Evolutionary conservation across 1,140 invertebrate species (phyloP).

Genomic region (Pseudoatta argentina): DNA sequence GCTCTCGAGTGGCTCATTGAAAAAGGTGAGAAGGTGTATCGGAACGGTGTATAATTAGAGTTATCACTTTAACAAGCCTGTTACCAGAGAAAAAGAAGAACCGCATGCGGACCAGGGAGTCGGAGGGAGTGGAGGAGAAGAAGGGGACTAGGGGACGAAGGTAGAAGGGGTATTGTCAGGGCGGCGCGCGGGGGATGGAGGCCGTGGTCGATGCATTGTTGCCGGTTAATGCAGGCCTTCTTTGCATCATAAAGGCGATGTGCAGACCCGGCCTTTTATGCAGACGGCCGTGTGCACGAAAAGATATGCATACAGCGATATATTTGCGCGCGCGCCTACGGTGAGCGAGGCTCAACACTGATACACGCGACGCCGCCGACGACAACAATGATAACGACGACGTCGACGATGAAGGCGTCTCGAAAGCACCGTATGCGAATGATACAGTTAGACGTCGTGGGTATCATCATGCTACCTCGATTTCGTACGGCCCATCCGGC

Average conservation of each 20-base stretch:
- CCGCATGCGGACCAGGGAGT: background rate
- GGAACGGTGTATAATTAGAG: conserved; percentile 79
- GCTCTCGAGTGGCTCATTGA: conserved; percentile 62
- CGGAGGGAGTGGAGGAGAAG: background rate
- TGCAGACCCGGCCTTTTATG: conserved; percentile 73
- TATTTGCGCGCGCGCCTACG: conserved; percentile 20
- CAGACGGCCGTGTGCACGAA: conserved; percentile 65
- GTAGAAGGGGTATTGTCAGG: background rate
- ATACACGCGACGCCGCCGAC: conserved; percentile 7
- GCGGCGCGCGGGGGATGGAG: conserved; percentile 34
- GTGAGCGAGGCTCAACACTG: conserved; percentile 16
- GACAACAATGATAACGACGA: background rate
- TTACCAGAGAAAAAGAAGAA: conserved; percentile 72
- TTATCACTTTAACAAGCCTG: conserved; percentile 82
- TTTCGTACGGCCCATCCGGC: conserved; percentile 52
- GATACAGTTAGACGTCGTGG: conserved; percentile 40
- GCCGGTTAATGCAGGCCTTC: conserved; percentile 78
- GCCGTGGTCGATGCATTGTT: conserved; percentile 75
- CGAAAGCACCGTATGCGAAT: conserved; percentile 56
- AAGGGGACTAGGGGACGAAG: background rate
- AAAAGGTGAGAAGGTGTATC: conserved; percentile 81
- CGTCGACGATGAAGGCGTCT: background rate
- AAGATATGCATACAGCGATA: conserved; percentile 61
- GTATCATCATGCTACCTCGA: conserved; percentile 44
- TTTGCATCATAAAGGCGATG: conserved; percentile 80